phyloP scores from a whole-genome alignment of 2,888 invertebrate species.

The Myopa tessellatipennis region DNA sequence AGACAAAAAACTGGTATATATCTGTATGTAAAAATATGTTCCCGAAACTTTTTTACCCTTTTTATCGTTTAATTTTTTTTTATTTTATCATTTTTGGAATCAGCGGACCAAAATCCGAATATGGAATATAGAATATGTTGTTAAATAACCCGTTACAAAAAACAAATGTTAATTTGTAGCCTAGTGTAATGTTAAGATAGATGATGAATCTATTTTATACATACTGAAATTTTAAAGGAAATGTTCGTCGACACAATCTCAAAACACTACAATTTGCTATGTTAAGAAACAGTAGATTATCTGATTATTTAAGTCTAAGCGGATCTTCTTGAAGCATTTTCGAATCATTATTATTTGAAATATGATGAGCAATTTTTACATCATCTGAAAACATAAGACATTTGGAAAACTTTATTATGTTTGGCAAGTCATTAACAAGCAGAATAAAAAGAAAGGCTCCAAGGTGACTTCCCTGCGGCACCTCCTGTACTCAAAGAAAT shows the following conservation, averaged over 20 bases:
- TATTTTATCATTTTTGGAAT: no score
- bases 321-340: not conserved
- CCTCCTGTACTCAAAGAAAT: not conserved
- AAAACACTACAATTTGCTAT: not conserved
- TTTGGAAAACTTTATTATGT: not conserved
- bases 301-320: not conserved
- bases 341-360: not conserved
- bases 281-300: conserved; percentile 8
- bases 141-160: no score
- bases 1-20: no score
- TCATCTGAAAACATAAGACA: conserved; percentile 12
- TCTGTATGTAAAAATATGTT: no score
- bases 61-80: no score
- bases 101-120: no score
- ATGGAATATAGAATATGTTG: no score
- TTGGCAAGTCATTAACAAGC: conserved; percentile 1
- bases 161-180: no score
- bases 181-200: not conserved
- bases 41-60: no score
- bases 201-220: no score
- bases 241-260: not conserved
- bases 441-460: not conserved
- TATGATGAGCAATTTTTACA: no score
- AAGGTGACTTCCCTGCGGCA: conserved; percentile 9
- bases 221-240: not conserved